Evolutionary conservation across 1,140 invertebrate genomes (phyloP), one percentile per base, ranked within the genome.

Genomic region (Schlechtendalia chinensis): DNA sequence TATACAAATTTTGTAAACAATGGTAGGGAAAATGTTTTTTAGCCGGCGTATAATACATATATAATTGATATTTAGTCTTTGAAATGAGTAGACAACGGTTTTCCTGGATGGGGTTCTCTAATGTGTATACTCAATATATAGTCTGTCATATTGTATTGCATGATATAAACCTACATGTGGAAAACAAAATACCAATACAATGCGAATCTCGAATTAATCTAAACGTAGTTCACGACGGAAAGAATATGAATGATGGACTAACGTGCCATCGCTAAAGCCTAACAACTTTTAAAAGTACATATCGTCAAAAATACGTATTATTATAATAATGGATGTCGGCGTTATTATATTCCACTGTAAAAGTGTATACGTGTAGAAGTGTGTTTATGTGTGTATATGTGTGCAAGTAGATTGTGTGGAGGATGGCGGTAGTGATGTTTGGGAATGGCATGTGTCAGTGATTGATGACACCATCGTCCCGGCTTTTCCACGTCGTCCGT

Each of bases 301-400:
- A 63, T 61, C 58, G 75, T 79, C 58, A 79, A 79, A 79, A 79
- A 79, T 79, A 63, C 39, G 50, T 61, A 79, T 50, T 79, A 79
- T 63, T 63, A 79, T 79, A 63, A 79, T 79, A 63, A 79, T 79
- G 58, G 75, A 63, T 29, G 75, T 79, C 75, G 75, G n/a, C 75
- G 22, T 63, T 63, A 63, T 59, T 63, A 50, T 72, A 54, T 54
- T 72, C 24, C 50, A 14, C 50, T 6, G 47, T 32, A 17, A 29
- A 24, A 19, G 45, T 27, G n/a, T n/a, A n/a, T n/a, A 22, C 16
- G 67, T 16, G 22, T 22, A 22, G 16, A 45, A 54, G 47, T 63
- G 29, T 63, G 16, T 63, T 32, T 19, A 8, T 5, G 39, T 54
- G 14, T 14, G 17, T 56, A 17, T 4, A 27, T 16, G n/a, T 16